Evolutionary conservation across 2,113 vertebrate genomes (phyloP), one percentile per base, ranked within the genome.

Genomic region (Pleuronectes platessa): DNA sequence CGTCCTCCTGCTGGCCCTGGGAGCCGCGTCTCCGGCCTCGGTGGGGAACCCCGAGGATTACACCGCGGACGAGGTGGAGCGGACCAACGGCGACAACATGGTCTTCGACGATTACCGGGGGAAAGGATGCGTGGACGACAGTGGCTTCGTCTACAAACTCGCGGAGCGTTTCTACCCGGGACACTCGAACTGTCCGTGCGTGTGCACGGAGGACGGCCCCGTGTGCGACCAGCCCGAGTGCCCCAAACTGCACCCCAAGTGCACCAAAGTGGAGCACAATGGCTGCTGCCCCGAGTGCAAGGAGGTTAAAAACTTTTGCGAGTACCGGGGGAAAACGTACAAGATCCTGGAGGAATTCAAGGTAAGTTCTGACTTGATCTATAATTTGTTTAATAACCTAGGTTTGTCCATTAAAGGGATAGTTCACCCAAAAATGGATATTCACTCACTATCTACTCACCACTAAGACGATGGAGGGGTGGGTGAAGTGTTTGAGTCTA

Each of bases 281-380:
- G 98, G 98, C 87, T 99, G 98, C 92, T 99, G 98, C 87, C 97
- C 97, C 3, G 97, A 99, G 86, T 99, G 98, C 95, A 99, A 99
- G 91, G 97, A 99, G 94, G 96, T 99, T 86, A 99, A 96, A 93
- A 98, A 98, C 95, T 98, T 98, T 94, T 99, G 98, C 94, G 98
- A 99, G 94, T 99, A 99, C 90, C 95, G 96, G 83, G 97, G 96
- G 85, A 98, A 99, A 95, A 98, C 94, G 68, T 99, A 99, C 89
- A 99, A 98, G 94, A 96, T 99, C 88, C 94, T 99, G 93, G 96
- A 99, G 85, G 98, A 99, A 92, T 99, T 99, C 91, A 99, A 99
- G 98, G 98, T 99, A 97, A 92, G 96, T 71, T 9, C 3, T 18
- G 2, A 54, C 12, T 27, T 68, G 51, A 21, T 21, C 45, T 17